Evolutionary conservation across 2,113 vertebrate species (phyloP), one percentile per base, ranked within the genome.

Genomic region (Capreolus pygargus): DNA sequence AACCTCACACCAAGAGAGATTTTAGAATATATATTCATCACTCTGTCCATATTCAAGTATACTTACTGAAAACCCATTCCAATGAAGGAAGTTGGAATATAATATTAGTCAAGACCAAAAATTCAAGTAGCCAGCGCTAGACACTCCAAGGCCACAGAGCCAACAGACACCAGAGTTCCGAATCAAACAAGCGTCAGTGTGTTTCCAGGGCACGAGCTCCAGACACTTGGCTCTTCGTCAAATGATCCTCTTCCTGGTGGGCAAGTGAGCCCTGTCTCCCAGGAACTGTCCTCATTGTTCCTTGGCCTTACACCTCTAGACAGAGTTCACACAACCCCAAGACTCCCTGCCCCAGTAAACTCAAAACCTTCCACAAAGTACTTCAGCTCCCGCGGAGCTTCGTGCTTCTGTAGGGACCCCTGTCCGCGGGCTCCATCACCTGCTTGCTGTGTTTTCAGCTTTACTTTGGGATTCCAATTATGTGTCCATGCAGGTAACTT

Each of bases 121-220:
- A 61, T 91, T 60, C 33, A 83, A 12, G 43, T 54, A 78, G 61
- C 6, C 12, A 52, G 39, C 25, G 6, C 3, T 47, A 25, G 23
- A 33, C 15, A 39, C 13, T 16, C 27, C 1, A 16, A 79, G 5
- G 61, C 16, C 17, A 9, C 0, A 8, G 74, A 67, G 39, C 11
- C 60, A 43, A 27, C 0, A 13, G 50, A 84, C 28, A 30, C 0
- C 1, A 0, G 70, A 19, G 28, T n/a, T 70, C 10, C 30, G 9
- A 30, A 43, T 30, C 23, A 36, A 52, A 52, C 4, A 3, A 9
- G 39, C 21, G 19, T 25, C 21, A 19, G 5, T 23, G 33, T 78
- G 33, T 91, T 11, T 67, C 57, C 87, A 43, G 60, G 78, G 4
- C 52, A 17, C 13, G 23, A 3, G 4, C 19, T 39, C 16, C 27